These are phyloP conservation scores for Solenodon paradoxus DNA, from an alignment of 2,113 vertebrate species.

Conservation along the genomic window DNA sequence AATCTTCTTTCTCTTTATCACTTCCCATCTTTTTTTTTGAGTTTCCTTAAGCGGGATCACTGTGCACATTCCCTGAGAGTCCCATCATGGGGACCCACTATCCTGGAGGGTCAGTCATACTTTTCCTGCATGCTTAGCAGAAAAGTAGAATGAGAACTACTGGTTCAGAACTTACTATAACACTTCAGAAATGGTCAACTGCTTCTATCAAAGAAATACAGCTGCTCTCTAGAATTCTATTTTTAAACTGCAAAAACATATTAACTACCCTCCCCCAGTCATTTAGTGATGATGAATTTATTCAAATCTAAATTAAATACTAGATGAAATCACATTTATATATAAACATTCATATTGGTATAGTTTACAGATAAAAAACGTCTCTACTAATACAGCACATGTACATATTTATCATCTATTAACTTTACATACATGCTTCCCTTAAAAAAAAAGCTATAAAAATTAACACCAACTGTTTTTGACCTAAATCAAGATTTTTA, in stretches of 20 bases:
- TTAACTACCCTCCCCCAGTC: neutral
- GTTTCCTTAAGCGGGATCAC: neutral
- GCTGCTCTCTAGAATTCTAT: slow-evolving; percentile 47
- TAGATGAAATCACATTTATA: neutral
- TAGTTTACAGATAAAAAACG: neutral
- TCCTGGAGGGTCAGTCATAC: neutral
- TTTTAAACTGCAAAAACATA: slow-evolving; percentile 41
- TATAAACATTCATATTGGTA: slow-evolving; percentile 33
- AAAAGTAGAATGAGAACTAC: neutral
- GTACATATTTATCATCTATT: neutral
- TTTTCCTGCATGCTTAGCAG: neutral
- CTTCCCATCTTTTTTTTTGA: neutral
- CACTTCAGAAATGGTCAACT: neutral
- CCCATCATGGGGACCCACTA: neutral
- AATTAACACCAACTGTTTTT: neutral
- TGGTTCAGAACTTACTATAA: neutral
- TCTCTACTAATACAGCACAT: slow-evolving; percentile 23
- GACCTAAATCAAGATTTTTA: neutral
- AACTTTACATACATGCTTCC: neutral
- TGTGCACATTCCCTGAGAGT: neutral
- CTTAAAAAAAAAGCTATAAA: neutral
- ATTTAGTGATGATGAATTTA: slow-evolving; percentile 35
- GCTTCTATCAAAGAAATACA: slow-evolving; percentile 29
- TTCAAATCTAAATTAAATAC: slow-evolving; percentile 48
- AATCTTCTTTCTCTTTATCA: neutral